Evolutionary conservation across 2,888 invertebrate genomes (phyloP).

Genomic region (Molanna angustata): DNA sequence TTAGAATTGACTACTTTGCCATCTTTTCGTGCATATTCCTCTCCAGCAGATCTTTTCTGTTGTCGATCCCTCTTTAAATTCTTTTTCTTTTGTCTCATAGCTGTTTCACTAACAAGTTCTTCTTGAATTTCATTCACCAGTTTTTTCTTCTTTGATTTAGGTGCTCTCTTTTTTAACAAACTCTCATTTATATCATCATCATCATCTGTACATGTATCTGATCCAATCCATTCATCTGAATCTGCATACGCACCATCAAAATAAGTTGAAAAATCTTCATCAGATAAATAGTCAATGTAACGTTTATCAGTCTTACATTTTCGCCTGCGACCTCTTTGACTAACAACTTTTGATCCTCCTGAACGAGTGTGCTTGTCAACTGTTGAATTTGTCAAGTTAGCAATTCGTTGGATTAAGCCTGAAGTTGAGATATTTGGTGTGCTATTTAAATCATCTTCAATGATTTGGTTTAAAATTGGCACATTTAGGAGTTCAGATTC

Average conservation of each 20-base stretch:
- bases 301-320: neutral
- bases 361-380: neutral
- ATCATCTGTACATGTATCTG: too few relatives aligned
- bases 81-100: neutral
- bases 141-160: too few relatives aligned
- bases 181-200: too few relatives aligned
- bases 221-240: too few relatives aligned
- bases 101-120: neutral
- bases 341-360: neutral
- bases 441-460: too few relatives aligned
- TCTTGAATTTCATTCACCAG: neutral
- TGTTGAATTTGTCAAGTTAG: neutral
- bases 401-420: too few relatives aligned
- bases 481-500: too few relatives aligned
- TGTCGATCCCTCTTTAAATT: neutral
- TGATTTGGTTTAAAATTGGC: too few relatives aligned
- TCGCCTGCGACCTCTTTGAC: neutral
- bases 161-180: too few relatives aligned
- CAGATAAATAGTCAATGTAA: neutral
- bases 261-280: too few relatives aligned
- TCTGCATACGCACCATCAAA: too few relatives aligned
- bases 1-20: neutral
- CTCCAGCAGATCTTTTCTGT: neutral
- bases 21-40: neutral
- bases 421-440: too few relatives aligned